These are phyloP conservation scores for Gymnodraco acuticeps DNA, from an alignment of 2,797 vertebrate species.

Conservation along the genomic window DNA sequence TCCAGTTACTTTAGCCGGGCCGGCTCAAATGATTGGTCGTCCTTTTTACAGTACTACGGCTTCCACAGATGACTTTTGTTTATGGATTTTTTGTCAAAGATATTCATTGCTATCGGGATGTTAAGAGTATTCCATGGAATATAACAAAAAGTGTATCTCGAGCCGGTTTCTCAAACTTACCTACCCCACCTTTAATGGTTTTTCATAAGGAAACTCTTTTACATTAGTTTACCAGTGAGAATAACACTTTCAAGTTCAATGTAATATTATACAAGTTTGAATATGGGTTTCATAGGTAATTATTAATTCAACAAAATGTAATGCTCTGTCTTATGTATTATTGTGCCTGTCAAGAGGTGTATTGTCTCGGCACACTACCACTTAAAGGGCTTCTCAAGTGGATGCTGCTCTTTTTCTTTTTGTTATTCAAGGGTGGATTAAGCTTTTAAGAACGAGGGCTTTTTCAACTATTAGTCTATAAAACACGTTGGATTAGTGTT, in stretches of 20 bases:
- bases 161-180: too few species aligned
- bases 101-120: too few species aligned
- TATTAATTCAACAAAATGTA: slow-evolving; percentile 37
- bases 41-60: too few species aligned
- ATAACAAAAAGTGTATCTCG: too few species aligned
- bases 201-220: slow-evolving; percentile 22
- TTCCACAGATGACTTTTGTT: too few species aligned
- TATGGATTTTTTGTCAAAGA: too few species aligned
- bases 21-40: too few species aligned
- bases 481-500: slow-evolving; percentile 1
- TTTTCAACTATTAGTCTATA: slow-evolving; percentile 6
- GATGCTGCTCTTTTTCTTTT: slow-evolving; percentile 7
- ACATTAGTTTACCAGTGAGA: slow-evolving; percentile 3
- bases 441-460: not conserved
- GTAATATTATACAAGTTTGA: slow-evolving; percentile 30
- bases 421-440: slow-evolving; percentile 9
- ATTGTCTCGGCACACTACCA: slow-evolving; percentile 28
- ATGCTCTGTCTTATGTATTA: slow-evolving; percentile 29
- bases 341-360: slow-evolving; percentile 39
- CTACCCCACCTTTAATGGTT: too few species aligned
- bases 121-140: too few species aligned
- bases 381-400: slow-evolving; percentile 29
- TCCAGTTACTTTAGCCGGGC: too few species aligned
- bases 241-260: slow-evolving; percentile 20
- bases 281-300: slow-evolving; percentile 36